Conservation (phyloP, 1,140 invertebrate genomes). For the Rhyzopertha dominica region DNA sequence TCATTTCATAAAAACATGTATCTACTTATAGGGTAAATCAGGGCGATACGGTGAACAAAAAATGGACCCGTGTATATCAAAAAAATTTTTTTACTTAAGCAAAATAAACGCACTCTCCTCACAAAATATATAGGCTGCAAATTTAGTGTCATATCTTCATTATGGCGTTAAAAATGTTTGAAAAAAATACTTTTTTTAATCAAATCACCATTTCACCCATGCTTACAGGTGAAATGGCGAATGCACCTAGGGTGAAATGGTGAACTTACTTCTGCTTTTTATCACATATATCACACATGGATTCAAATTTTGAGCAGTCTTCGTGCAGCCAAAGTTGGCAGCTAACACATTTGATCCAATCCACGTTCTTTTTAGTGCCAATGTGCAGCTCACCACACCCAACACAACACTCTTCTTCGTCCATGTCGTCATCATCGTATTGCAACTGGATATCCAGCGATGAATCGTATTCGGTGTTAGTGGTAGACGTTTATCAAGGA, state of each 20-base stretch:
- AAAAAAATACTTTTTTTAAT: not conserved
- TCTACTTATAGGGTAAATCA: constrained; percentile 4
- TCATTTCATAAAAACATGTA: no score
- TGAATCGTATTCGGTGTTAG: not conserved
- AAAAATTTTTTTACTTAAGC: not conserved
- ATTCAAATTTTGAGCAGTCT: constrained; percentile 1
- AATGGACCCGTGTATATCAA: constrained; percentile 1
- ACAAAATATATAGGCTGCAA: constrained; percentile 1
- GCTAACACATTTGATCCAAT: constrained; percentile 7
- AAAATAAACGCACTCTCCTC: constrained; percentile 1
- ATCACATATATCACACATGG: constrained; percentile 9
- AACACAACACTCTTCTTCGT: constrained; percentile 1
- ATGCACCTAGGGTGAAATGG: constrained; percentile 3
- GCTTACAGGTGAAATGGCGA: no score
- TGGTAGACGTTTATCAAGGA: constrained; percentile 1
- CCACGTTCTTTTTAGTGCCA: constrained; percentile 6
- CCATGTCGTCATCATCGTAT: not conserved
- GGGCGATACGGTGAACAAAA: constrained; percentile 5
- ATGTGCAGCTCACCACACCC: constrained; percentile 6
- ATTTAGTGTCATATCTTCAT: constrained; percentile 1
- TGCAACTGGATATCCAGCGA: constrained; percentile 6
- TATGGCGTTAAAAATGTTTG: not conserved
- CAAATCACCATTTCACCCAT: no score
- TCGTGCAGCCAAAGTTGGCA: constrained; percentile 8
- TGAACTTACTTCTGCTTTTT: no score